Evolutionary conservation across 1,140 invertebrate species (phyloP), one percentile per base, ranked within the genome.

Genomic region (Penaeus vannamei): DNA sequence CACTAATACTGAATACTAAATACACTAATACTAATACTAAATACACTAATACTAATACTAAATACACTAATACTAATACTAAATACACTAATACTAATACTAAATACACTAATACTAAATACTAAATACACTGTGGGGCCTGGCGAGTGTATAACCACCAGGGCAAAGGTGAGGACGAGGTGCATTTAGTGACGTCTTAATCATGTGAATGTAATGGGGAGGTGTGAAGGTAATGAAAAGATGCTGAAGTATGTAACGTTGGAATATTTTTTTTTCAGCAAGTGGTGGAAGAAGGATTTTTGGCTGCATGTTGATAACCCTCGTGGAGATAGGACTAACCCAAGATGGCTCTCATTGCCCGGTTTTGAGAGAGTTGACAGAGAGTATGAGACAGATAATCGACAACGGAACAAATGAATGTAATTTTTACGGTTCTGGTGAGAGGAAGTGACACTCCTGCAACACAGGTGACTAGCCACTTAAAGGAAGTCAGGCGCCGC

Each of bases 311-410:
- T 80, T 80, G 23, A 80, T 2, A 80, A 80, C 36, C 3, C 66
- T 85, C 32, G 69, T 86, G 32, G 82, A 84, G 61, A 36, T 32
- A 29, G 60, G 62, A 42, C 82, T n/a, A 84, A 2, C 62, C 83
- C n/a, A 84, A 26, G 36, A 69, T 42, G 62, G 29, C 0, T 46
- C 83, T 53, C 62, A 84, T 84, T 29, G 42, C 60, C 0, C 59
- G 29, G 29, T 46, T 86, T 26, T 86, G 76, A 46, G 85, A 53
- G 69, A 86, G 46, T 26, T 86, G 69, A 77, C 26, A 5, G 8
- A 76, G 17, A 10, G 46, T 26, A 84, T 20, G 82, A 19, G 82
- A 84, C 23, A 84, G 83, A 36, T 84, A 84, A 64, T 46, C 83
- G 7, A 84, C 36, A 0, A 84, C 64, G 17, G 85, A 86, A 14